Evolutionary conservation across 2,797 vertebrate species (phyloP).

Genomic region (Ptychadena robeensis): DNA sequence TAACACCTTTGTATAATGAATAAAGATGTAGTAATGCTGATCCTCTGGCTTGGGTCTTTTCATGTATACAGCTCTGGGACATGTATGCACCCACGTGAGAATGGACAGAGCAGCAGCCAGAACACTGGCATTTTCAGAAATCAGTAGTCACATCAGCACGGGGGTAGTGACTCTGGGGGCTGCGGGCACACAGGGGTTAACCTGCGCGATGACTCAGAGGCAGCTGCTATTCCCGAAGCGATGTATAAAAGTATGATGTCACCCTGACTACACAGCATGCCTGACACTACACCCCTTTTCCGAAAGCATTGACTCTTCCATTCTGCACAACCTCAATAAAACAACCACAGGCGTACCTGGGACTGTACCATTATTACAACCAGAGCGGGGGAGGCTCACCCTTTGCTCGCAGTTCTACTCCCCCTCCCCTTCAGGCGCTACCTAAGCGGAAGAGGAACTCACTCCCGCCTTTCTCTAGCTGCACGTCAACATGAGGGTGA

Average conservation of each 20-base stretch:
- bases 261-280: not conserved
- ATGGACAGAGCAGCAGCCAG: too few relatives aligned
- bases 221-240: conserved; percentile 4
- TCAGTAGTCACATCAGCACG: too few relatives aligned
- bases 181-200: not conserved
- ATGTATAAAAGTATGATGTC: conserved; percentile 22
- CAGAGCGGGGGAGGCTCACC: not conserved
- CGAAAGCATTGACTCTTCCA: conserved; percentile 18
- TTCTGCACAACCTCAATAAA: not conserved
- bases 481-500: conserved; percentile 58
- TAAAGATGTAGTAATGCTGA: too few relatives aligned
- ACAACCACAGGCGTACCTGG: not conserved
- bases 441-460: conserved; percentile 49
- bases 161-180: too few relatives aligned
- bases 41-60: too few relatives aligned
- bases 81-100: too few relatives aligned
- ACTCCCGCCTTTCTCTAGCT: conserved; percentile 37
- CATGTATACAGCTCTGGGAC: too few relatives aligned
- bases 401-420: too few relatives aligned
- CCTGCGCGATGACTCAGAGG: not conserved
- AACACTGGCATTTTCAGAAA: too few relatives aligned
- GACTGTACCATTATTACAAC: not conserved
- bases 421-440: not conserved
- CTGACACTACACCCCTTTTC: not conserved
- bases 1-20: too few relatives aligned